Evolutionary conservation across 2,888 invertebrate genomes (phyloP).

Genomic region (Lycaena phlaeas): DNA sequence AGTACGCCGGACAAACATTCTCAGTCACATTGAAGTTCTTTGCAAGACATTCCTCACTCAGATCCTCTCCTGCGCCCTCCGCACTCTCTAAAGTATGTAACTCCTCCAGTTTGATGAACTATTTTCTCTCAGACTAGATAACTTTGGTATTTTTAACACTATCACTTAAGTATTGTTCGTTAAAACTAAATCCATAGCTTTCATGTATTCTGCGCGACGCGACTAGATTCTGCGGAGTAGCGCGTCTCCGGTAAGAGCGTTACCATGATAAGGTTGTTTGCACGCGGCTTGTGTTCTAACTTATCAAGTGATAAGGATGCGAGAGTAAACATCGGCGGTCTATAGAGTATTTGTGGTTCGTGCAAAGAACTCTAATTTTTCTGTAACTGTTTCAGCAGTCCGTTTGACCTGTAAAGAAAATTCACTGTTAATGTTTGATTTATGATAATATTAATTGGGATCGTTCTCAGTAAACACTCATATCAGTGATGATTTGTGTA

Average conservation of each 20-base stretch:
- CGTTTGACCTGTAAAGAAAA: constrained; percentile 49
- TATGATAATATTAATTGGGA: background rate
- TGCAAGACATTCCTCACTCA: constrained; percentile 49
- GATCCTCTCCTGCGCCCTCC: constrained; percentile 49
- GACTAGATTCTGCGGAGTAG: constrained; percentile 43
- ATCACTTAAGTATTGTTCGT: constrained; percentile 24
- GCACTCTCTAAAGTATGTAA: constrained; percentile 49
- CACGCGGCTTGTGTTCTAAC: constrained; percentile 64
- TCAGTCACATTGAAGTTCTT: constrained; percentile 37
- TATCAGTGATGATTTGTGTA: too few species aligned
- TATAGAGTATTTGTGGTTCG: constrained; percentile 62
- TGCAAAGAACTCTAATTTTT: constrained; percentile 55
- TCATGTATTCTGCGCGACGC: constrained; percentile 30
- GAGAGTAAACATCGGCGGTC: constrained; percentile 62
- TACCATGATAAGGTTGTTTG: constrained; percentile 68
- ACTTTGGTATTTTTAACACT: constrained; percentile 29
- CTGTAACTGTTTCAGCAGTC: constrained; percentile 41
- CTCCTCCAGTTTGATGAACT: constrained; percentile 63
- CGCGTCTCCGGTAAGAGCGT: constrained; percentile 48
- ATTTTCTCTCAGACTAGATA: constrained; percentile 30
- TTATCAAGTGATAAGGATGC: constrained; percentile 67
- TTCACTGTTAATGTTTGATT: constrained; percentile 30
- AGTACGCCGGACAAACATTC: constrained; percentile 76
- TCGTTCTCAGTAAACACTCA: too few species aligned
- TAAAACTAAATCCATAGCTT: constrained; percentile 11